phyloP scores from a whole-genome alignment of 2,888 invertebrate genomes.

The Chaitophorus viminalis region DNA sequence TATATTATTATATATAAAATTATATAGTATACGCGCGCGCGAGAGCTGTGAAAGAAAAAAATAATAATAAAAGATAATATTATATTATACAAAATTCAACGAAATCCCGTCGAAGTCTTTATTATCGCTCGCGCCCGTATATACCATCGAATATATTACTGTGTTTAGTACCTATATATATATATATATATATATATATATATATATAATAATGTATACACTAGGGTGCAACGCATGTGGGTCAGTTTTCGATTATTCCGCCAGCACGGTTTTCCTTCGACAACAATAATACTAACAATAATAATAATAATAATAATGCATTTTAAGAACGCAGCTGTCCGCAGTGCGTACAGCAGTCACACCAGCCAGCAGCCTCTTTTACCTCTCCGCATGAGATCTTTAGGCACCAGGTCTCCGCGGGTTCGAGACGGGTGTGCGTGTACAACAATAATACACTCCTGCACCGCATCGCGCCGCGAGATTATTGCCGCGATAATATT shows the following conservation, averaged over 20 bases:
- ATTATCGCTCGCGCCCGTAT: not conserved
- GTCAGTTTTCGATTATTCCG: conserved; percentile 43
- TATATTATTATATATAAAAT: no score
- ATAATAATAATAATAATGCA: conserved; percentile 19
- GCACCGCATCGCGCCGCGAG: conserved; percentile 3
- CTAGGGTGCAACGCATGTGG: conserved; percentile 52
- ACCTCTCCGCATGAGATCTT: not conserved
- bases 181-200: no score
- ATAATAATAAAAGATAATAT: not conserved
- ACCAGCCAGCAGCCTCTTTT: no score
- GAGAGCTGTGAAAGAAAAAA: not conserved
- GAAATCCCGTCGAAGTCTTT: conserved; percentile 35
- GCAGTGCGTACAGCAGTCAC: not conserved
- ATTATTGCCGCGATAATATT: conserved; percentile 43
- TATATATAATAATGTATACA: no score
- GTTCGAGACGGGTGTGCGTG: not conserved
- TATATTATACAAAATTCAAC: conserved; percentile 13
- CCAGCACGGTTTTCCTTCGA: conserved; percentile 34
- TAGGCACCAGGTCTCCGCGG: not conserved
- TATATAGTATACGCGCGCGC: not conserved
- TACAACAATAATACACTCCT: not conserved
- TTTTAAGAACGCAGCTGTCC: conserved; percentile 51
- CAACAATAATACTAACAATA: conserved; percentile 5
- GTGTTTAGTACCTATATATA: not conserved
- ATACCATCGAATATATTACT: not conserved